Percentiles rank a stretch among this genome's conserved stretches.
These are phyloP conservation scores for Neodontobutis hainanensis DNA, from an alignment of 2,113 vertebrate species.

Conservation along the genomic window DNA sequence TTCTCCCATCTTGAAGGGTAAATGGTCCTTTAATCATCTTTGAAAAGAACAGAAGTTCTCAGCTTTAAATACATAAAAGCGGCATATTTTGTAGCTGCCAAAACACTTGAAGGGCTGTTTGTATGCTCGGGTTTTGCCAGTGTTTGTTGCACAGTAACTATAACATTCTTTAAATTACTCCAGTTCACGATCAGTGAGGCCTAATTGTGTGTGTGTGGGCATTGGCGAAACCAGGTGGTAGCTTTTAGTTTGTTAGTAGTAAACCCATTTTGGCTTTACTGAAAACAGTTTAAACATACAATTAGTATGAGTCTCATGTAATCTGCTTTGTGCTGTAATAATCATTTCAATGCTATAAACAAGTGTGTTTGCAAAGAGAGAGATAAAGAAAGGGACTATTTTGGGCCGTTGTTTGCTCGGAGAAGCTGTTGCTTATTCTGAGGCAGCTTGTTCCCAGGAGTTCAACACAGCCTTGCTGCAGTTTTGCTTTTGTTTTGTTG, in stretches of 20 bases:
- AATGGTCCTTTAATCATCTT: conserved; percentile 45
- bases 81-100: conserved; percentile 24
- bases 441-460: conserved; percentile 77
- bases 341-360: conserved; percentile 72
- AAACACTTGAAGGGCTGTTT: conserved; percentile 37
- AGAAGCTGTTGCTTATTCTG: conserved; percentile 75
- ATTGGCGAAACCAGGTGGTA: conserved; percentile 61
- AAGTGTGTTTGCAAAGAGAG: conserved; percentile 61
- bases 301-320: conserved; percentile 52
- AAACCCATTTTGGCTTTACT: conserved; percentile 56
- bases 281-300: conserved; percentile 64
- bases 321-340: conserved; percentile 61
- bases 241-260: conserved; percentile 70
- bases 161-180: conserved; percentile 41
- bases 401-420: conserved; percentile 77
- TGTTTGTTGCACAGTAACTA: conserved; percentile 34
- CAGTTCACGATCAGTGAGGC: conserved; percentile 32
- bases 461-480: conserved; percentile 60
- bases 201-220: conserved; percentile 46
- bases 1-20: conserved; percentile 49
- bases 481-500: conserved; percentile 74
- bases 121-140: conserved; percentile 18
- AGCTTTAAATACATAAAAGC: conserved; percentile 50
- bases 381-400: conserved; percentile 77
- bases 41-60: conserved; percentile 34